phyloP scores from a whole-genome alignment of 2,888 invertebrate species.

The Epistrophella euchroma region DNA sequence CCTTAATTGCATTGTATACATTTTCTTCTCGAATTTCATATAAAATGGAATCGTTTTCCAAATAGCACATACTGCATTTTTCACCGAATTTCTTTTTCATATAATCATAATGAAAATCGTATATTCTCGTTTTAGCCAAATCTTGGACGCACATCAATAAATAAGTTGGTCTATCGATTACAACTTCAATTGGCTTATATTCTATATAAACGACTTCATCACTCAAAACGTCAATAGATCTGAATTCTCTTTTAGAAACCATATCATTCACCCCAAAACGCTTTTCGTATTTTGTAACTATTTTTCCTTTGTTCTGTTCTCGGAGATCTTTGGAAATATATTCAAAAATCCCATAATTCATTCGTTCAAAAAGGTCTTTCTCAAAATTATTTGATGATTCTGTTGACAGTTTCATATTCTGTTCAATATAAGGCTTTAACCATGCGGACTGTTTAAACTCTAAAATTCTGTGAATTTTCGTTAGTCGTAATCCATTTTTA shows the following conservation, averaged over 20 bases:
- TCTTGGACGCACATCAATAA: not conserved
- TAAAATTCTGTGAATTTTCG: not conserved
- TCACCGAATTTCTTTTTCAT: not conserved
- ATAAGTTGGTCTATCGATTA: not conserved
- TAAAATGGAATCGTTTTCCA: not conserved
- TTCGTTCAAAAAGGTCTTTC: not conserved
- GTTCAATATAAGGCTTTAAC: not conserved
- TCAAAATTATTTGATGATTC: not conserved
- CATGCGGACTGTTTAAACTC: not conserved
- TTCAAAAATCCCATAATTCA: not conserved
- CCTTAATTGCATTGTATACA: not conserved
- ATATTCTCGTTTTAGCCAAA: not conserved
- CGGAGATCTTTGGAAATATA: not conserved
- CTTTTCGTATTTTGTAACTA: not conserved
- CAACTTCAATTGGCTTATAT: not conserved
- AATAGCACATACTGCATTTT: not conserved
- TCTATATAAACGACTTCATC: not conserved
- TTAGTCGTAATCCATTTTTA: not conserved
- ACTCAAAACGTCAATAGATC: not conserved
- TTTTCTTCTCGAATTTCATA: not conserved
- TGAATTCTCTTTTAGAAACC: not conserved
- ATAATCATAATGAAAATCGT: not conserved
- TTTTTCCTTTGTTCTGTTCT: not conserved
- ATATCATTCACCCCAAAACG: not conserved
- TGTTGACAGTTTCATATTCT: not conserved